Evolutionary conservation across 2,888 invertebrate genomes (phyloP).

Genomic region (Epistrophe grossulariae): DNA sequence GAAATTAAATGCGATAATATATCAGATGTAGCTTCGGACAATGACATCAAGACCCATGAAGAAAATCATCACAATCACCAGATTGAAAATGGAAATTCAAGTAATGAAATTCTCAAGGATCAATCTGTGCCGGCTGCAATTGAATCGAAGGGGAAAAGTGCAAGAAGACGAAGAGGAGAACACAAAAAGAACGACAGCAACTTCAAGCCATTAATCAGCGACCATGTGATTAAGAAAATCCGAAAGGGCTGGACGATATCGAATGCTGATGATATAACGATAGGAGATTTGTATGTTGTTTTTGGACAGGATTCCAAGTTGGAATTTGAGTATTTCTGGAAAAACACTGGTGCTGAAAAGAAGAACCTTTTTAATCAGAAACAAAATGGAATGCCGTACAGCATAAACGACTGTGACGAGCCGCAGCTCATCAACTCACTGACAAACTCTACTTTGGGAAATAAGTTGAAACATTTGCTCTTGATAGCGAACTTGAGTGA

Average conservation of each 20-base stretch:
- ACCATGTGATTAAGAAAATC: slow-evolving; percentile 82
- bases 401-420: slow-evolving; percentile 80
- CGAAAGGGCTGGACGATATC: slow-evolving; percentile 90
- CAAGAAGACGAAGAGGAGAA: slow-evolving; percentile 40
- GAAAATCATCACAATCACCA: slow-evolving; percentile 1
- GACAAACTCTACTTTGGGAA: slow-evolving; percentile 79
- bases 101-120: slow-evolving; percentile 45
- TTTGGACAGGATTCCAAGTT: slow-evolving; percentile 89
- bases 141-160: slow-evolving; percentile 53
- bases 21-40: slow-evolving; percentile 42
- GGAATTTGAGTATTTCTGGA: slow-evolving; percentile 92
- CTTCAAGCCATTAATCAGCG: slow-evolving; percentile 82
- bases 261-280: slow-evolving; percentile 91
- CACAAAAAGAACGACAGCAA: slow-evolving; percentile 75
- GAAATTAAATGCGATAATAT: slow-evolving; percentile 49
- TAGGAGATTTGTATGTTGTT: slow-evolving; percentile 96
- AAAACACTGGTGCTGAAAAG: slow-evolving; percentile 83
- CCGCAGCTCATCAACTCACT: slow-evolving; percentile 79
- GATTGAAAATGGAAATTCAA: slow-evolving; percentile 48
- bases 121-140: slow-evolving; percentile 9
- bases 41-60: slow-evolving; percentile 40
- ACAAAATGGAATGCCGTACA: slow-evolving; percentile 79
- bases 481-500: slow-evolving; percentile 83
- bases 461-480: slow-evolving; percentile 83
- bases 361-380: slow-evolving; percentile 69